These are phyloP conservation scores for Oryzias dopingdopingensis DNA, from an alignment of 2,797 vertebrate genomes.

Conservation along the genomic window DNA sequence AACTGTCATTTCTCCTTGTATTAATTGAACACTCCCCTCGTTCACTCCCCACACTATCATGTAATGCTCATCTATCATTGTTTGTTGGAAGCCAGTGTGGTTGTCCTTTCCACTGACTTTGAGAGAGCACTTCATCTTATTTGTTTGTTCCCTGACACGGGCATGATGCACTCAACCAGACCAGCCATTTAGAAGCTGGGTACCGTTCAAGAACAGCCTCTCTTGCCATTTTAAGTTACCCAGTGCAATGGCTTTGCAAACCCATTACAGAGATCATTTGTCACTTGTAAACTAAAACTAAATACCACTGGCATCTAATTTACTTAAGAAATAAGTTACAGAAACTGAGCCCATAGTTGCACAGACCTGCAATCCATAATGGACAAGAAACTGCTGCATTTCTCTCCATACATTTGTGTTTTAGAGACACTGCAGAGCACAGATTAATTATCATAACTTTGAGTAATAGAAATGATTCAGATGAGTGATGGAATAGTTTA, in stretches of 20 bases:
- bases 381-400: slow-evolving; percentile 21
- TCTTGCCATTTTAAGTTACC: slow-evolving; percentile 54
- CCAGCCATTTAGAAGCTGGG: slow-evolving; percentile 70
- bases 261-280: slow-evolving; percentile 47
- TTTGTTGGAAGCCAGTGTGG: slow-evolving; percentile 63
- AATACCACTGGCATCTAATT: slow-evolving; percentile 68
- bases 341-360: slow-evolving; percentile 27
- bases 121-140: slow-evolving; percentile 80
- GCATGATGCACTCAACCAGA: slow-evolving; percentile 72
- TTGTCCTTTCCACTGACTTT: slow-evolving; percentile 79
- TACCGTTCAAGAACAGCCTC: slow-evolving; percentile 62
- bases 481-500: slow-evolving; percentile 7
- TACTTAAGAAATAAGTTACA: slow-evolving; percentile 64
- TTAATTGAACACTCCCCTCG: slow-evolving; percentile 71
- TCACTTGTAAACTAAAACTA: slow-evolving; percentile 63
- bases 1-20: slow-evolving; percentile 73
- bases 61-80: slow-evolving; percentile 76
- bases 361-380: slow-evolving; percentile 21
- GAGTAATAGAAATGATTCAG: slow-evolving; percentile 15
- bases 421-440: slow-evolving; percentile 12
- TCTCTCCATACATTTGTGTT: slow-evolving; percentile 18
- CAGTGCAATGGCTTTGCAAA: slow-evolving; percentile 42
- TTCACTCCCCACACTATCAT: slow-evolving; percentile 58
- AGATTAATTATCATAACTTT: slow-evolving; percentile 15
- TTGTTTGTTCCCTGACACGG: slow-evolving; percentile 79